Base-by-base conservation (phyloP, 2,888 invertebrate genomes). In the Lasioglossum leucozonium region DNA sequence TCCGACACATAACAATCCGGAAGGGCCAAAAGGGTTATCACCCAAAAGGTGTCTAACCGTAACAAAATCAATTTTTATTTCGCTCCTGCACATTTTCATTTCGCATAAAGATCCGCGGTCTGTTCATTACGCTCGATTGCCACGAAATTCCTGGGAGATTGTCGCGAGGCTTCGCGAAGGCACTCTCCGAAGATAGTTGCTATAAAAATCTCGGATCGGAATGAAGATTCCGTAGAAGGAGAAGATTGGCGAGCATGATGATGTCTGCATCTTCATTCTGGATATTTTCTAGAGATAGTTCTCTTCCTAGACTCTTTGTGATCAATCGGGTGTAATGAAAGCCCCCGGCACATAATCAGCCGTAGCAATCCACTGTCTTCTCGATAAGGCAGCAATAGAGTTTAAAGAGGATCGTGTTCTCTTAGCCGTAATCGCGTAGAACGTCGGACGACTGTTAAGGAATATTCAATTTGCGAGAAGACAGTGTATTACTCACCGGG, bases 391-490 rank as follows among this genome's bases (percentile, higher is more conserved):
- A 34, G 34, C 34, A 22, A 65, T 65, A 18, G 18, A 18, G 34
- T 18, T 30, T 16, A 65, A n/a, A 65, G 18, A 34, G 26, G 11
- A 58, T n/a, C 26, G 30, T 10, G 18, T 34, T 30, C 2, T 34
- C 65, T n/a, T 16, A 6, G 30, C 34, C 18, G 30, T 34, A 34
- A 65, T 30, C 6, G 65, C 30, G 65, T 6, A 18, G 18, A 34
- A 18, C 18, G 34, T 30, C 8, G 18, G 34, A 65, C 6, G 34
- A 30, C 65, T 6, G 18, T 67, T 67, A 67, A 67, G 67, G 67
- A 67, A 67, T 67, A 67, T 67, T 67, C 37, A 67, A 67, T 67
- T 65, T 65, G 30, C 65, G 65, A 65, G 65, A 65, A 34, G 34
- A 65, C 22, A 67, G 67, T 37, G 67, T 30, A 34, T 65, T 65